Base-by-base conservation (phyloP, 1,140 invertebrate species). In the Drosophila tropicalis region DNA sequence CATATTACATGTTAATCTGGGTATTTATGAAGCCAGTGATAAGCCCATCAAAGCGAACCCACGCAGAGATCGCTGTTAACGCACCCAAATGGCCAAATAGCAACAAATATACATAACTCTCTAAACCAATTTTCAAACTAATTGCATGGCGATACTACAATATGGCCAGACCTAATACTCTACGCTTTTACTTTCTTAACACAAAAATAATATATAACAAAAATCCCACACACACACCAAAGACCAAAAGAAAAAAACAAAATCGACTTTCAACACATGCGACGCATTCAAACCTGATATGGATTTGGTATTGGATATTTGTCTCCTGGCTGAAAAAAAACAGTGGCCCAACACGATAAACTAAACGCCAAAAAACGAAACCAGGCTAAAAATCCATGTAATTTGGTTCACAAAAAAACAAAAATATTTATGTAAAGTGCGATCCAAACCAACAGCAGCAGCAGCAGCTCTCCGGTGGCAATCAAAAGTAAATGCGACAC, bases 401-500 rank as follows among this genome's bases (percentile, higher is more conserved):
- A 82, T 82, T 82, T 82, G 74, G 55, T 66, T 65, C 67, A 56
- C 61, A 61, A 51, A 56, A 41, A 64, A 61, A 22, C 40, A 51
- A 15, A 47, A 70, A 82, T 78, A 76, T 77, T 70, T 73, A 78
- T 82, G 79, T 75, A 34, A 67, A 65, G 51, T 72, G 77, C 58
- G 40, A 29, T 62, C 44, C 44, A 51, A 36, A 63, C 13, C n/a
- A 36, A 29, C 36, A 13, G 29, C 62, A 54, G 40, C 57, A 34
- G 41, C 58, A 39, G 58, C 71, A 44, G 63, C 64, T 58, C 69
- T 71, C 69, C 36, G 72, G 73, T 77, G 79, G 79, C 79, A 81
- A 81, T 81, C 74, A 72, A 70, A 78, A 70, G 61, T 77, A 77
- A 81, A 77, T 81, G 74, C 79, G 81, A 76, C 79, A 82, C 79